Evolutionary conservation across 2,113 vertebrate genomes (phyloP).

Genomic region (Pithys albifrons): DNA sequence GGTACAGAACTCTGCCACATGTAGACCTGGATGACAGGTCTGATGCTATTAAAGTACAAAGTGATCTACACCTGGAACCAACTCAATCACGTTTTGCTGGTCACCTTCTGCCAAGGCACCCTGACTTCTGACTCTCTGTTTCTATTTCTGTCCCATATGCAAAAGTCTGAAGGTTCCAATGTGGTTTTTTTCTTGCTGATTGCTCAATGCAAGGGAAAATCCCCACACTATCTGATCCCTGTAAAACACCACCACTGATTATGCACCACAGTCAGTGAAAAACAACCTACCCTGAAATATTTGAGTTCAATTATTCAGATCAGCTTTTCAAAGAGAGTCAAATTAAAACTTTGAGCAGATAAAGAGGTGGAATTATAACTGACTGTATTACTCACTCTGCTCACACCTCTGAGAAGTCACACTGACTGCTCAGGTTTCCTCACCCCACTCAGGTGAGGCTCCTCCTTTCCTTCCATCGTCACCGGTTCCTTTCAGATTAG

Average conservation of each 20-base stretch:
- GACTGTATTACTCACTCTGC: neutral
- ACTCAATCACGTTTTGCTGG: neutral
- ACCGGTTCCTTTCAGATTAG: neutral
- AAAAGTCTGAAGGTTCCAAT: neutral
- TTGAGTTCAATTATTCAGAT: neutral
- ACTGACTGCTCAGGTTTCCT: neutral
- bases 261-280: neutral
- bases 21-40: neutral
- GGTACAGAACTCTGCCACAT: neutral
- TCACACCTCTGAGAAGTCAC: neutral
- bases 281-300: neutral
- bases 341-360: constrained; percentile 19
- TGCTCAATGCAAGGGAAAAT: neutral
- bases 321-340: neutral
- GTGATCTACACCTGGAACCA: neutral
- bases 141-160: neutral
- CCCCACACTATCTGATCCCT: neutral
- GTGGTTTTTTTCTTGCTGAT: neutral
- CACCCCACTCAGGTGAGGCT: rapidly evolving
- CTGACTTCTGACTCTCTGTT: neutral
- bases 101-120: neutral
- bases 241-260: neutral
- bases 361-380: neutral
- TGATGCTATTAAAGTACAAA: neutral
- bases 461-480: neutral